Percentiles rank a stretch among this genome's conserved stretches.
These are phyloP conservation scores for Trachurus trachurus DNA, from an alignment of 2,797 vertebrate genomes.

Conservation along the genomic window DNA sequence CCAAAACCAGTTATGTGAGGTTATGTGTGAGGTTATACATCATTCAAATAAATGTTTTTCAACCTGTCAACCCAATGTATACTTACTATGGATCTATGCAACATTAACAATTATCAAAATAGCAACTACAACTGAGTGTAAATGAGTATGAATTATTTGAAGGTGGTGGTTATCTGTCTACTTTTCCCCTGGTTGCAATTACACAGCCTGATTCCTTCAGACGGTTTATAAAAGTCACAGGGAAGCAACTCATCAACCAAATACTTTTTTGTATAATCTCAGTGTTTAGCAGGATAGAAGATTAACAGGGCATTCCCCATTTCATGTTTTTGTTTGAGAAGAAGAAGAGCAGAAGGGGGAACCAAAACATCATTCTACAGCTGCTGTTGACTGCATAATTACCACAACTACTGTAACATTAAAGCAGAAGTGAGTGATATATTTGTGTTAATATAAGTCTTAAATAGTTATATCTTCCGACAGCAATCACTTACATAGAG, in stretches of 20 bases:
- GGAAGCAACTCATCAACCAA: not conserved
- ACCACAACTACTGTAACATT: slow-evolving; percentile 31
- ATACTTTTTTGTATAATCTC: not conserved
- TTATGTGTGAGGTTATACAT: slow-evolving; percentile 3
- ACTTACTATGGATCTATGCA: not conserved
- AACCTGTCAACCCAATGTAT: not conserved
- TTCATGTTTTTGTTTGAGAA: not conserved
- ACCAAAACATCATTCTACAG: not conserved
- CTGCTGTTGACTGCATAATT: slow-evolving; percentile 22
- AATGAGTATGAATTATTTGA: not conserved
- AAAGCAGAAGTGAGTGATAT: too few species aligned
- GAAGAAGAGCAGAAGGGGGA: not conserved
- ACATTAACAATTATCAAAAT: not conserved
- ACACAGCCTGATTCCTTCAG: not conserved
- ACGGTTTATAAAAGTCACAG: not conserved
- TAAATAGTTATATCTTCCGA: too few species aligned
- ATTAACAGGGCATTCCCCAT: not conserved
- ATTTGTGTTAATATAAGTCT: too few species aligned
- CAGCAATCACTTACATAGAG: too few species aligned
- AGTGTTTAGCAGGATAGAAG: slow-evolving; percentile 4
- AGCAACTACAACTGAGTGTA: not conserved
- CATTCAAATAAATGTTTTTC: slow-evolving; percentile 7
- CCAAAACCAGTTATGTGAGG: not conserved
- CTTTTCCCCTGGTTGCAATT: not conserved
- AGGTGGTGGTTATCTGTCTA: not conserved